Evolutionary conservation across 2,888 invertebrate species (phyloP).

Genomic region (Leucophora obtusa): DNA sequence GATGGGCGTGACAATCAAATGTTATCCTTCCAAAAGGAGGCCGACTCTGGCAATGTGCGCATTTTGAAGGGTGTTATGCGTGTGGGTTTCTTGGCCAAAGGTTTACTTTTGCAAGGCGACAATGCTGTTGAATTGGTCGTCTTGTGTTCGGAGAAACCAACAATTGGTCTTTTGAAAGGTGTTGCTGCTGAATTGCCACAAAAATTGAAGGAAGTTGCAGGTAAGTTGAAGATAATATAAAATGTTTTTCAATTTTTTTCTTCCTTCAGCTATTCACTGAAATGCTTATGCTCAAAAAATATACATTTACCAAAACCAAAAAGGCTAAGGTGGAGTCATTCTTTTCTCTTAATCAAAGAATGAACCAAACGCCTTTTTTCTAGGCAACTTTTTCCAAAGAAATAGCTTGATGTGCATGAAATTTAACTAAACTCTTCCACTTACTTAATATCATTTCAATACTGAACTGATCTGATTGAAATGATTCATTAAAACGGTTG

Average conservation of each 20-base stretch:
- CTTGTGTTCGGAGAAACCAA: constrained; percentile 96
- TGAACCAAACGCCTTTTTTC: constrained; percentile 42
- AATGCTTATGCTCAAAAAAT: constrained; percentile 22
- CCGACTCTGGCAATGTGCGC: constrained; percentile 82
- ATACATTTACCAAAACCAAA: constrained; percentile 8
- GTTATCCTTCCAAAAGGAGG: constrained; percentile 86
- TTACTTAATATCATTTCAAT: constrained; percentile 54
- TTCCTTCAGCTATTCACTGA: not conserved
- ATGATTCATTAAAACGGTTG: constrained; percentile 37
- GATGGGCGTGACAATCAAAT: constrained; percentile 90
- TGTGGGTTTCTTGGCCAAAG: constrained; percentile 92
- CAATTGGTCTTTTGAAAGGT: constrained; percentile 89
- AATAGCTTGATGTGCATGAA: constrained; percentile 71
- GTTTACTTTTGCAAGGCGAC: constrained; percentile 93
- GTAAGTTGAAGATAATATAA: constrained; percentile 78
- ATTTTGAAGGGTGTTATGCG: constrained; percentile 97
- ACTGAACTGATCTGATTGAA: constrained; percentile 38
- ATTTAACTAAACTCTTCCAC: constrained; percentile 55
- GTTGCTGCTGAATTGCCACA: constrained; percentile 91
- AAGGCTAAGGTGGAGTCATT: constrained; percentile 42
- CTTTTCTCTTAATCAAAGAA: constrained; percentile 42
- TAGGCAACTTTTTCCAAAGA: constrained; percentile 76
- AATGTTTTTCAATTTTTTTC: constrained; percentile 8
- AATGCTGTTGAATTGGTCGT: constrained; percentile 94
- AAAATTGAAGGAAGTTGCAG: constrained; percentile 86